Conservation (phyloP, 1,140 invertebrate species). For the Leptinotarsa defecta region DNA sequence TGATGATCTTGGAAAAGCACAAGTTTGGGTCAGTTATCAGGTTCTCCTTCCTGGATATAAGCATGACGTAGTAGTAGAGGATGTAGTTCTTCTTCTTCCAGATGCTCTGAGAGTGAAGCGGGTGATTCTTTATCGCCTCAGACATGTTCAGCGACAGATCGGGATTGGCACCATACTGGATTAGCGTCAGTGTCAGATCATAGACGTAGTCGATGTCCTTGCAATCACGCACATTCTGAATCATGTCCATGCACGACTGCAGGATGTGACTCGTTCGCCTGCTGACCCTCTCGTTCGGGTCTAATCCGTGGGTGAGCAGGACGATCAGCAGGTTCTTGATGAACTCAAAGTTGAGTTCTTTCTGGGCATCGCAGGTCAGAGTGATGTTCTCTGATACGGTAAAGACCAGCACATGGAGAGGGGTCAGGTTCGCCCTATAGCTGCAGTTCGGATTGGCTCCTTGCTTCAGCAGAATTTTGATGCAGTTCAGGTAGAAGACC, state of each 20-base stretch:
- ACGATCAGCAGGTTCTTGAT: constrained; percentile 70
- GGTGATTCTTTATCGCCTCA: constrained; percentile 56
- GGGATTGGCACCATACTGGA: constrained; percentile 70
- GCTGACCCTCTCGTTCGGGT: constrained; percentile 65
- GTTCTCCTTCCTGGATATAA: constrained; percentile 70
- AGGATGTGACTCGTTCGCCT: constrained; percentile 69
- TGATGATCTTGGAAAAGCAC: constrained; percentile 67
- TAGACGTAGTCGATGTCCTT: constrained; percentile 71
- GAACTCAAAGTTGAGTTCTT: constrained; percentile 68
- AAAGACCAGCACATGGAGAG: constrained; percentile 74
- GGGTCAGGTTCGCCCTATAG: constrained; percentile 71
- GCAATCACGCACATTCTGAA: constrained; percentile 68
- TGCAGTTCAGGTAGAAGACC: constrained; percentile 76
- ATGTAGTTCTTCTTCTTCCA: constrained; percentile 69
- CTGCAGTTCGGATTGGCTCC: constrained; percentile 77
- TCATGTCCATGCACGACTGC: constrained; percentile 71
- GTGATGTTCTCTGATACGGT: constrained; percentile 75
- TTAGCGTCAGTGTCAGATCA: constrained; percentile 68
- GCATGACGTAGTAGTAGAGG: constrained; percentile 71
- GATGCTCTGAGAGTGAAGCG: constrained; percentile 60
- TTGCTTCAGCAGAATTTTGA: constrained; percentile 69
- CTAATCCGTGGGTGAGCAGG: constrained; percentile 70
- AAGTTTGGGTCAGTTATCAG: constrained; percentile 67
- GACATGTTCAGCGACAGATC: constrained; percentile 62
- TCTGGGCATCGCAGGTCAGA: constrained; percentile 66